These are phyloP conservation scores for Pegea sp. DNA, from an alignment of 23 tunicate species.

Conservation along the genomic window DNA sequence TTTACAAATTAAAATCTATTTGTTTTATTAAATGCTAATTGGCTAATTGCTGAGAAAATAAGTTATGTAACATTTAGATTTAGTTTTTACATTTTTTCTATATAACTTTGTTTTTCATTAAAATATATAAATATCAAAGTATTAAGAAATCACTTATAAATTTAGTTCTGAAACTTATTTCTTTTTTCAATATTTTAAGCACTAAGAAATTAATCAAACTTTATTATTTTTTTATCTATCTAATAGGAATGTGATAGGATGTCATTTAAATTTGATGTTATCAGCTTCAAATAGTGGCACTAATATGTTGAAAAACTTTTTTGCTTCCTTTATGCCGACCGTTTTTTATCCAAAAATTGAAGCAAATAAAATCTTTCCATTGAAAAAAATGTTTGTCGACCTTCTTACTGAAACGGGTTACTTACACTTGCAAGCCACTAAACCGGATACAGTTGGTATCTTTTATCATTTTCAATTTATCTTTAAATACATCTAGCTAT, in stretches of 20 bases:
- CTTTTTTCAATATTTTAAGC: too few relatives aligned
- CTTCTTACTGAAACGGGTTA: constrained; percentile 47
- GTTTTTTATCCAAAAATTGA: constrained; percentile 17
- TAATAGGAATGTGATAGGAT: constrained; percentile 41
- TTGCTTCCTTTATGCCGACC: constrained; percentile 24
- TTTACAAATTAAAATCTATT: too few relatives aligned
- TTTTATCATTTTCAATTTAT: background rate
- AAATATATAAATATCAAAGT: too few relatives aligned
- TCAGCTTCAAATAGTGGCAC: background rate
- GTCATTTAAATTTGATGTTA: constrained; percentile 38
- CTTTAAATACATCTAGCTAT: background rate
- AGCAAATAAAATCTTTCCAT: constrained; percentile 13
- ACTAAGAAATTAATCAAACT: too few relatives aligned
- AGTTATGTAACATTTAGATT: too few relatives aligned
- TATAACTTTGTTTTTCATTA: too few relatives aligned
- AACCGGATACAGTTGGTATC: constrained; percentile 84
- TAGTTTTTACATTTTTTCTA: too few relatives aligned
- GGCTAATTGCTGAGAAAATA: too few relatives aligned
- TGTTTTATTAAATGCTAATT: too few relatives aligned
- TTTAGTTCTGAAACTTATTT: too few relatives aligned
- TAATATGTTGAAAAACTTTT: constrained; percentile 2
- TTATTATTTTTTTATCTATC: too few relatives aligned
- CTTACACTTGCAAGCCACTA: constrained; percentile 67
- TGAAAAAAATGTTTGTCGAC: constrained; percentile 8
- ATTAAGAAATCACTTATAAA: too few relatives aligned